A percentile compares a stretch with the other conserved stretches of the same genome.
Conservation (phyloP, 2,888 invertebrate species). For the Synanthedon formicaeformis region DNA sequence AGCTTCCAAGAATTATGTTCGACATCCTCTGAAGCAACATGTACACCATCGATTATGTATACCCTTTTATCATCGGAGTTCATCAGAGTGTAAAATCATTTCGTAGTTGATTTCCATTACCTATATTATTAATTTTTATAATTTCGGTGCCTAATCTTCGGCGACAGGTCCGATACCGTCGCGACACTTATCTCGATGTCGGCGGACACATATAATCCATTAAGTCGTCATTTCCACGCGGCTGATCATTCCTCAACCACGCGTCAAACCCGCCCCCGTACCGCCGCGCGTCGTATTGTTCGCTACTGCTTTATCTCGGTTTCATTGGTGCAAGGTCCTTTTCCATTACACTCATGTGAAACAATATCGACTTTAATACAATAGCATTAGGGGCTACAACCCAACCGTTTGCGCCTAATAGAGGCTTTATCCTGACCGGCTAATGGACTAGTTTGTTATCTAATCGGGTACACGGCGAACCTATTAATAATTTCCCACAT, state of each 20-base stretch:
- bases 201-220: constrained; percentile 69
- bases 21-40: constrained; percentile 22
- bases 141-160: constrained; percentile 61
- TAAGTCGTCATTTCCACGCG: constrained; percentile 69
- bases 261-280: constrained; percentile 60
- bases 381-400: constrained; percentile 24
- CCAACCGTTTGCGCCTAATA: constrained; percentile 8
- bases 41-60: constrained; percentile 24
- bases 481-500: constrained; percentile 68
- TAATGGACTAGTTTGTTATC: constrained; percentile 70
- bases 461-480: constrained; percentile 62
- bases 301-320: constrained; percentile 59
- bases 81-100: constrained; percentile 51
- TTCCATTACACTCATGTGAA: constrained; percentile 22
- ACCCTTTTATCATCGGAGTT: constrained; percentile 32
- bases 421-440: constrained; percentile 45
- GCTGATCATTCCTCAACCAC: constrained; percentile 68
- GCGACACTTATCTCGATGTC: constrained; percentile 68
- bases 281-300: constrained; percentile 52
- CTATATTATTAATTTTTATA: constrained; percentile 61
- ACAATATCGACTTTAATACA: constrained; percentile 42
- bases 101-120: constrained; percentile 50
- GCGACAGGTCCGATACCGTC: constrained; percentile 50
- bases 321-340: constrained; percentile 37
- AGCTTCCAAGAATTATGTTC: constrained; percentile 15